Base-by-base conservation (phyloP, 2,113 vertebrate species). In the Potamarius usumacintae region DNA sequence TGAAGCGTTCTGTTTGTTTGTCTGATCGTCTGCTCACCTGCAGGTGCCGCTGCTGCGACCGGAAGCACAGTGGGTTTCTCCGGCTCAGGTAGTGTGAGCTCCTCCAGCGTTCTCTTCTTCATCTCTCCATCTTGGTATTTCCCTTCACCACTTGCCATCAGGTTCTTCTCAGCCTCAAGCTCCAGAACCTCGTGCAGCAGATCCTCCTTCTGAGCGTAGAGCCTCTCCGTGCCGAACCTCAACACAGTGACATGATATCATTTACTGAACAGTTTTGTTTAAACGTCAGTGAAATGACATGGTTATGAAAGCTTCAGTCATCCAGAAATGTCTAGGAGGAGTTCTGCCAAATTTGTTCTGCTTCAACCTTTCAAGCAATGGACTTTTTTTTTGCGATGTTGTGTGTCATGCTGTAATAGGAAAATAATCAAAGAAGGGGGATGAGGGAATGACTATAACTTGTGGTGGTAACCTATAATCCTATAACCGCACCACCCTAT, bases 161-260 rank as follows among this genome's bases (percentile, higher is more conserved):
- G 90, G 52, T 94, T 93, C 82, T 95, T 94, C 87, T 95, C 95
- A 3, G 94, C 93, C 89, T 96, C 95, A 89, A 96, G 91, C 88
- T 96, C 95, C 88, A 96, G 86, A n/a, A 96, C 95, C 90, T 95
- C 95, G 27, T 95, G 95, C 9, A 96, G 92, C 82, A 96, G 91
- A 87, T 96, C 95, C 88, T 96, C 95, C 86, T 96, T 96, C 87
- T 96, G 94, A n/a, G 94, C 94, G 4, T 96, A 96, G 30, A 96
- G 86, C 67, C 94, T 91, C 89, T 96, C 95, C 30, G 95, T 95
- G 83, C 95, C 95, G 87, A 95, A 95, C 92, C 95, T 96, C 89
- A 84, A 78, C 5, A 81, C 27, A 91, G 5, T 42, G 52, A 91
- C 58, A 82, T 58, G 22, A 77, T 18, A n/a, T 79, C 52, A 18